These are phyloP conservation scores for Eudemis profundana DNA, from an alignment of 2,888 invertebrate species.

Conservation along the genomic window DNA sequence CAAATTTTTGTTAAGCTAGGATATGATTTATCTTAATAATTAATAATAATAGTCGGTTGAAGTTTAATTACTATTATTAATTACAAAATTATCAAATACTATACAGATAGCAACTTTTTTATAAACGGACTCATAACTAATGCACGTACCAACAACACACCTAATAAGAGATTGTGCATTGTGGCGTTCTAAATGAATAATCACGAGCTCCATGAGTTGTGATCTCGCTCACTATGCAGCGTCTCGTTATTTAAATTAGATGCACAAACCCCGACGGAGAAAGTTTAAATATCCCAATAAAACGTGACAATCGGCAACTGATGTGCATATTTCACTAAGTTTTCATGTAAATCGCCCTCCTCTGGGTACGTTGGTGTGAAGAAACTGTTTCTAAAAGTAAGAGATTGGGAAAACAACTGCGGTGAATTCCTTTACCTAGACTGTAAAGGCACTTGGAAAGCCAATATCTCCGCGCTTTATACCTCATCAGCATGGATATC, in stretches of 20 bases:
- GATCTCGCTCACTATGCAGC: constrained; percentile 66
- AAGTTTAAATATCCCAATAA: constrained; percentile 81
- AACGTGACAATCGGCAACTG: constrained; percentile 79
- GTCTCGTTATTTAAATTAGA: constrained; percentile 77
- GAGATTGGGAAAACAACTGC: constrained; percentile 69
- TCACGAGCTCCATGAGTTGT: constrained; percentile 62
- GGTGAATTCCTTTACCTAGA: constrained; percentile 66
- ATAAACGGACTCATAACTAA: neutral
- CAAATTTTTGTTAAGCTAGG: too few species aligned
- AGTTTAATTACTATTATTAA: too few species aligned
- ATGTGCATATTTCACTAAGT: constrained; percentile 81
- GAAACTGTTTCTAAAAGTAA: constrained; percentile 64
- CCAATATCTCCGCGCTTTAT: constrained; percentile 69
- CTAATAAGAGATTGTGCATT: constrained; percentile 34
- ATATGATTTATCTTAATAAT: too few species aligned
- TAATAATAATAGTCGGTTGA: too few species aligned
- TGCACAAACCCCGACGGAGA: constrained; percentile 71
- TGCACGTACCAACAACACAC: constrained; percentile 18
- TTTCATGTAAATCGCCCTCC: constrained; percentile 76
- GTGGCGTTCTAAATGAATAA: constrained; percentile 57
- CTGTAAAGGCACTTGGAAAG: constrained; percentile 64
- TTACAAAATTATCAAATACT: neutral
- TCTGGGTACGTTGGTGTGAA: constrained; percentile 58
- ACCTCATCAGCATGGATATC: constrained; percentile 71
- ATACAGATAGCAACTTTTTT: neutral